Evolutionary conservation across 2,797 vertebrate genomes (phyloP), one percentile per base, ranked within the genome.

Genomic region (Fundulus diaphanus): DNA sequence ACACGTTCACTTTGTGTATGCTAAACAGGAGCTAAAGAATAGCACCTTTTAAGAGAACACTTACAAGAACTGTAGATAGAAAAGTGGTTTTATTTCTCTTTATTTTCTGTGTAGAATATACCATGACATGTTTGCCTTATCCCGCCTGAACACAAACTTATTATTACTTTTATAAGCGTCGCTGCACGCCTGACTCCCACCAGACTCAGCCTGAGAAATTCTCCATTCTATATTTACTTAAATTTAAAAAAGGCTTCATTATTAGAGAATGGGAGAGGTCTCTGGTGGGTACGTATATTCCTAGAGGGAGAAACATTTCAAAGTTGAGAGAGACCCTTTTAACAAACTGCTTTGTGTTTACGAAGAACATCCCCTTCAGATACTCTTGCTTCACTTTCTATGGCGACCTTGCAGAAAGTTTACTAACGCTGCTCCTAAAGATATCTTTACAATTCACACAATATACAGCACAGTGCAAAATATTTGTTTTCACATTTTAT

Each of bases 151-250:
- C 69, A 57, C 33, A 71, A 74, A 82, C 80, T 82, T 81, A 37
- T 31, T 75, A 74, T 52, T 79, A 85, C 33, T 82, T 82, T 75
- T 77, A 88, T 51, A 84, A 81, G 83, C 83, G 79, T 85, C 76
- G 83, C 74, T 78, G 83, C 74, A 79, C 76, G 46, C 75, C 51
- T 68, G 6, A 69, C 74, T 87, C 82, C 67, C 51, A 74, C 44
- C 6, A 51, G 82, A 85, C 68, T 67, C 73, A 76, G 63, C 75
- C 73, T 76, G 83, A 84, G 84, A 84, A 87, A 84, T 84, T 82
- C 77, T 86, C 85, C 70, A 88, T 78, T 88, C 84, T 83, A 82
- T 84, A 87, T 83, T n/a, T 87, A 89, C 78, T 85, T 85, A 68
- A 82, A 85, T 85, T 78, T 87, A 83, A 83, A 85, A 86, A 68